Evolutionary conservation across 2,797 vertebrate genomes (phyloP).

Genomic region (Eupleurogrammus muticus): DNA sequence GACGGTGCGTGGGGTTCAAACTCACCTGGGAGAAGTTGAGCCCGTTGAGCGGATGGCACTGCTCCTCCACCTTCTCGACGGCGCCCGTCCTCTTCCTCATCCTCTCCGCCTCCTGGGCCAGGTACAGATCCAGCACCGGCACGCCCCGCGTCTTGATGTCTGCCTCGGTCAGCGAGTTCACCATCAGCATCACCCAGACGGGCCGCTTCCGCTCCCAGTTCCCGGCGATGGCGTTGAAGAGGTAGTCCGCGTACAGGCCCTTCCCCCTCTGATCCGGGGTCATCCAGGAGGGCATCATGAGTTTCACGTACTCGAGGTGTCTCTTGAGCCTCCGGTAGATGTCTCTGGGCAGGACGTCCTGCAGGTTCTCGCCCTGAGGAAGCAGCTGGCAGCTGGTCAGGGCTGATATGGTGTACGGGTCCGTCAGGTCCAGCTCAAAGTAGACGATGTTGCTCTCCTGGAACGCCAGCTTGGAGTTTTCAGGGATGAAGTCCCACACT

Average conservation of each 20-base stretch:
- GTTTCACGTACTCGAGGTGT: conserved; percentile 91
- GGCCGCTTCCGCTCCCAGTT: conserved; percentile 94
- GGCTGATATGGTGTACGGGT: conserved; percentile 89
- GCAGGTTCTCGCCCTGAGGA: conserved; percentile 89
- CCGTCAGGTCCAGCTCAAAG: conserved; percentile 92
- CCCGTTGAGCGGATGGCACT: conserved; percentile 91
- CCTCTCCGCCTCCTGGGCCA: conserved; percentile 92
- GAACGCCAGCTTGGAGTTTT: conserved; percentile 92
- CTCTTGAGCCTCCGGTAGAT: conserved; percentile 88
- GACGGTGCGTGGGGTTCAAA: conserved; percentile 9
- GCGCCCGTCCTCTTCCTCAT: conserved; percentile 90
- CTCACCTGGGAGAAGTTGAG: conserved; percentile 94
- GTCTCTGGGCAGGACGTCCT: conserved; percentile 89
- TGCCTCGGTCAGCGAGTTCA: conserved; percentile 91
- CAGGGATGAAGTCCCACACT: conserved; percentile 92
- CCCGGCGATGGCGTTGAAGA: conserved; percentile 92
- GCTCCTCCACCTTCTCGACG: conserved; percentile 93
- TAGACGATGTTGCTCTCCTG: conserved; percentile 90
- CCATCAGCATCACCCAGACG: conserved; percentile 94
- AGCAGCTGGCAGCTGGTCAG: conserved; percentile 91
- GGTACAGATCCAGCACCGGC: conserved; percentile 90
- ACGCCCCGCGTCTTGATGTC: conserved; percentile 90
- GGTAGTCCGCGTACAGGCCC: conserved; percentile 91
- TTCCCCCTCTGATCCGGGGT: conserved; percentile 90
- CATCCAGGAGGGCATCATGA: conserved; percentile 94